Conservation (phyloP, 2,113 vertebrate genomes). For the Aramus guarauna region DNA sequence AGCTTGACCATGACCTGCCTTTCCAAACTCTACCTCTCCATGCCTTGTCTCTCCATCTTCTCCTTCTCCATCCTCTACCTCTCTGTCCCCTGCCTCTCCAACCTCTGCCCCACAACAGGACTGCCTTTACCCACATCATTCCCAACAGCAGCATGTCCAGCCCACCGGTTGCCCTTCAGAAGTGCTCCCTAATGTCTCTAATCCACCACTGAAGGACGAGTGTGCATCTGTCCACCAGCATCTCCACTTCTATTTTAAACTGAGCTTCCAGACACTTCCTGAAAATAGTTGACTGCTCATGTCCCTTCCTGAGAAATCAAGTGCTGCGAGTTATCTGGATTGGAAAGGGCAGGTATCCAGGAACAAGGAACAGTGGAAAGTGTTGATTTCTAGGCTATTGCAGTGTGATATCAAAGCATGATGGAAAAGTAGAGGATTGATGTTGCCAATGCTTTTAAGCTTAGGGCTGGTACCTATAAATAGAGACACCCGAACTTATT, state of each 20-base stretch:
- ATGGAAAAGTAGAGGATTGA: slow-evolving; percentile 10
- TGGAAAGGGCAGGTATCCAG: slow-evolving; percentile 28
- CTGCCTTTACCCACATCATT: not conserved
- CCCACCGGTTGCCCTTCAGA: not conserved
- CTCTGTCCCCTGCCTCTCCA: not conserved
- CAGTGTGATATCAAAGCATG: not conserved
- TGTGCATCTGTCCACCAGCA: slow-evolving; percentile 27
- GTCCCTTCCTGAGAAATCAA: not conserved
- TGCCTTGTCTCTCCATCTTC: not conserved
- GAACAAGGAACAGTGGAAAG: slow-evolving; percentile 13
- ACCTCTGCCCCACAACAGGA: not conserved
- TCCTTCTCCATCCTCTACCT: not conserved
- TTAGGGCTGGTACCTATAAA: slow-evolving; percentile 33
- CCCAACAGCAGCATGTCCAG: not conserved
- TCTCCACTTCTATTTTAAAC: slow-evolving; percentile 33
- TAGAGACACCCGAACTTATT: slow-evolving; percentile 18
- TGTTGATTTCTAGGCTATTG: slow-evolving; percentile 23
- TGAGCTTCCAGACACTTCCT: slow-evolving; percentile 15
- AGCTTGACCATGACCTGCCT: not conserved
- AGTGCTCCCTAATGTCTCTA: not conserved
- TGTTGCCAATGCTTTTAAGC: slow-evolving; percentile 19
- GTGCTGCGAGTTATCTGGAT: not conserved
- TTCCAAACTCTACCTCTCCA: not conserved
- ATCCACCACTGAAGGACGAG: not conserved
- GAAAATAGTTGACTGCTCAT: not conserved